Conservation (phyloP, 1,140 invertebrate genomes). For the Drosophila micromelanica region DNA sequence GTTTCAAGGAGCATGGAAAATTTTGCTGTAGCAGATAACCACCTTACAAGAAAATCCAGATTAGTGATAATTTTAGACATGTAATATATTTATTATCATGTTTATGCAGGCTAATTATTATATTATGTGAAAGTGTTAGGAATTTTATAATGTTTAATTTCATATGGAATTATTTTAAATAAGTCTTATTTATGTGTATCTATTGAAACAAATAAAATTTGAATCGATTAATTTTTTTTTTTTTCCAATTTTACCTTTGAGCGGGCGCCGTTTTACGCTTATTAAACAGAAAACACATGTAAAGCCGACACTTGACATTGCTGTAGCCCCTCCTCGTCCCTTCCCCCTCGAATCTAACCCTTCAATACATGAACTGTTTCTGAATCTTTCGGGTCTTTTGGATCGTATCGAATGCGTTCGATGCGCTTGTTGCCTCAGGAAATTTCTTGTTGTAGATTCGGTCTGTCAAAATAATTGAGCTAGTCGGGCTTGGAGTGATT, state of each 20-base stretch:
- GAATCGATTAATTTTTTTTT: not conserved
- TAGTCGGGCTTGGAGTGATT: slow-evolving; percentile 25
- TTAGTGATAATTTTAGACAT: no score
- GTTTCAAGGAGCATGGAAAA: slow-evolving; percentile 27
- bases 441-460: slow-evolving; percentile 25
- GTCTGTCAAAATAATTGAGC: slow-evolving; percentile 73
- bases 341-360: not conserved
- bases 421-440: slow-evolving; percentile 54
- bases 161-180: no score
- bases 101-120: no score
- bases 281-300: slow-evolving; percentile 18
- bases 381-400: not conserved
- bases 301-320: slow-evolving; percentile 44
- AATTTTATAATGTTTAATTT: no score
- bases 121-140: no score
- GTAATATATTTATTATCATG: no score
- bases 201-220: no score
- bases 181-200: no score
- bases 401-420: slow-evolving; percentile 63
- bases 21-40: slow-evolving; percentile 20
- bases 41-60: not conserved
- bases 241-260: not conserved
- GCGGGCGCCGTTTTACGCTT: slow-evolving; percentile 28
- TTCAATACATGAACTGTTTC: slow-evolving; percentile 14
- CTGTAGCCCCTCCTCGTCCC: not conserved